These are phyloP conservation scores for Platysteira castanea DNA, from an alignment of 2,113 vertebrate genomes.

Conservation along the genomic window DNA sequence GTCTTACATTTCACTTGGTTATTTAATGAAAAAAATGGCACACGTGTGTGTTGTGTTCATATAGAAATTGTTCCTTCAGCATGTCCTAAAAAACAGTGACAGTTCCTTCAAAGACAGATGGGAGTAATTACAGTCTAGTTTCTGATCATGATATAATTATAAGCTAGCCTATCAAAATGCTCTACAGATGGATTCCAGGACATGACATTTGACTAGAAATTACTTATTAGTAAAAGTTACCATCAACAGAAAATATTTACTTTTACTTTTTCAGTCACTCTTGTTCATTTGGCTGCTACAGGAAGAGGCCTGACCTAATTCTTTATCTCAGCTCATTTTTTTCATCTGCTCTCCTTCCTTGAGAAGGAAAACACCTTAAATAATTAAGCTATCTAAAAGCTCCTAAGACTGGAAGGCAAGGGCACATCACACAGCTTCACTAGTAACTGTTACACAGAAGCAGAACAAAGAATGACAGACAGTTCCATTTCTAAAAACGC, in stretches of 20 bases:
- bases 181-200: not conserved
- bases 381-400: not conserved
- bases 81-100: not conserved
- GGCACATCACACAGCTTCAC: not conserved
- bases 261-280: not conserved
- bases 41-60: accelerated
- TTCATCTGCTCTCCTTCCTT: not conserved
- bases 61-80: not conserved
- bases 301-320: not conserved
- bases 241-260: not conserved
- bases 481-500: not conserved
- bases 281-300: not conserved
- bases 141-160: not conserved
- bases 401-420: not conserved
- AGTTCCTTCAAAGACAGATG: not conserved
- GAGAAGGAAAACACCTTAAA: conserved; percentile 5
- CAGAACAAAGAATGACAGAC: not conserved
- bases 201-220: not conserved
- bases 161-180: not conserved
- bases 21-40: not conserved
- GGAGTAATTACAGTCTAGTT: not conserved
- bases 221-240: not conserved
- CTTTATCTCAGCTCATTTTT: not conserved
- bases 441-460: not conserved
- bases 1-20: not conserved